phyloP scores from a whole-genome alignment of 1,140 invertebrate genomes.

The Lepidurus couesii region DNA sequence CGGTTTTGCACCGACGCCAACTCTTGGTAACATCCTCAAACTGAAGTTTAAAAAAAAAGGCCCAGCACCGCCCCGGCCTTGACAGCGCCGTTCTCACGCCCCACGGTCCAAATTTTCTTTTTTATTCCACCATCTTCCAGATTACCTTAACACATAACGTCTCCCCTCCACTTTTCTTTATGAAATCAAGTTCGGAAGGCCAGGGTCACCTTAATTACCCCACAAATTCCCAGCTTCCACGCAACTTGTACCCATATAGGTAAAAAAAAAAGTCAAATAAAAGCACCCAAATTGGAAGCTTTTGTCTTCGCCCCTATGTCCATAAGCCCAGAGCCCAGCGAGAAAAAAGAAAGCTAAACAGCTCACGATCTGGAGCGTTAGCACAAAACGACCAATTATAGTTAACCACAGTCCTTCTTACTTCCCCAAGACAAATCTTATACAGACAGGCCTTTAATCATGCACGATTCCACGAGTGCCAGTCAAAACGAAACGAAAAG shows the following conservation, averaged over 20 bases:
- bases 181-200: slow-evolving; percentile 3
- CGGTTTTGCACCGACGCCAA: slow-evolving; percentile 6
- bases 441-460: slow-evolving; percentile 7
- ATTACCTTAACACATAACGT: background rate
- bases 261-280: background rate
- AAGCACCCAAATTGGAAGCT: background rate
- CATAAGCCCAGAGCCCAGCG: background rate
- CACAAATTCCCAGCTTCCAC: background rate
- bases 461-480: background rate
- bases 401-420: background rate
- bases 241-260: background rate
- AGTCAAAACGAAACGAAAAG: background rate
- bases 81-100: slow-evolving; percentile 6
- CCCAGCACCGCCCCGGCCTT: background rate
- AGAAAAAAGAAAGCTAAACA: background rate
- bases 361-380: slow-evolving; percentile 1
- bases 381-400: background rate
- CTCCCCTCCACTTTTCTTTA: background rate
- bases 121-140: slow-evolving; percentile 1
- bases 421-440: background rate
- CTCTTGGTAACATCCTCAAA: background rate
- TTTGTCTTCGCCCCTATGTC: background rate
- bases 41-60: background rate
- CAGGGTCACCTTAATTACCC: slow-evolving; percentile 12
- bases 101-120: slow-evolving; percentile 7